These are phyloP conservation scores for Lindbergichthys nudifrons DNA, from an alignment of 2,797 vertebrate genomes.

Conservation along the genomic window DNA sequence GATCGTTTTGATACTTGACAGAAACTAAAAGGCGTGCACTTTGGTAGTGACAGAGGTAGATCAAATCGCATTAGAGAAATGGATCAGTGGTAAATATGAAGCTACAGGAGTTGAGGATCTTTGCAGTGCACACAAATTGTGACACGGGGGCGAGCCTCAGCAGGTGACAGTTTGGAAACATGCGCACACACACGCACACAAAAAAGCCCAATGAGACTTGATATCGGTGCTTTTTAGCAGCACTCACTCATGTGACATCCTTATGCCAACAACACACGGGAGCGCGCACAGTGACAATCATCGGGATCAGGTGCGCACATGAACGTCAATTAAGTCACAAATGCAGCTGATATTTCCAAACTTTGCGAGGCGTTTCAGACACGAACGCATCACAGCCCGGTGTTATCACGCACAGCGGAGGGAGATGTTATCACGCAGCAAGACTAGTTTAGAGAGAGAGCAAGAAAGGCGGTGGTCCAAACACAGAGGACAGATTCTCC, in stretches of 20 bases:
- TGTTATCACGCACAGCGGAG: not conserved
- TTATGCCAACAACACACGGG: not conserved
- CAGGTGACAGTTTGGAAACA: slow-evolving; percentile 14
- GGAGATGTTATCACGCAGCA: not conserved
- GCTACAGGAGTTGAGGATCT: slow-evolving; percentile 15
- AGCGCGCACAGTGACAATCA: not conserved
- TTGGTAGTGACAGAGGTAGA: not conserved
- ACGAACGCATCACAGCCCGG: not conserved
- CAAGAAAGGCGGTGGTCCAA: slow-evolving; percentile 28
- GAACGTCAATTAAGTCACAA: slow-evolving; percentile 26
- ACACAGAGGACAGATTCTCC: not conserved
- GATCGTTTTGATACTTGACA: not conserved
- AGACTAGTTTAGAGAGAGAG: not conserved
- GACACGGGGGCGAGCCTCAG: slow-evolving; percentile 27
- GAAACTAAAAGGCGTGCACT: not conserved
- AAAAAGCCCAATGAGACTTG: not conserved
- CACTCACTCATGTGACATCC: slow-evolving; percentile 9
- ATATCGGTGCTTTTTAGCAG: not conserved
- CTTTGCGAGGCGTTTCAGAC: slow-evolving; percentile 31
- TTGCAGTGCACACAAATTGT: slow-evolving; percentile 17
- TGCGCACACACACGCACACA: not conserved
- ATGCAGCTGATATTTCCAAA: slow-evolving; percentile 36
- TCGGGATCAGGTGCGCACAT: slow-evolving; percentile 27
- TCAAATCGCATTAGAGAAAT: not conserved
- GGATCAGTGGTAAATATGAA: not conserved